Evolutionary conservation across 2,888 invertebrate genomes (phyloP).

Genomic region (Empis stercorea): DNA sequence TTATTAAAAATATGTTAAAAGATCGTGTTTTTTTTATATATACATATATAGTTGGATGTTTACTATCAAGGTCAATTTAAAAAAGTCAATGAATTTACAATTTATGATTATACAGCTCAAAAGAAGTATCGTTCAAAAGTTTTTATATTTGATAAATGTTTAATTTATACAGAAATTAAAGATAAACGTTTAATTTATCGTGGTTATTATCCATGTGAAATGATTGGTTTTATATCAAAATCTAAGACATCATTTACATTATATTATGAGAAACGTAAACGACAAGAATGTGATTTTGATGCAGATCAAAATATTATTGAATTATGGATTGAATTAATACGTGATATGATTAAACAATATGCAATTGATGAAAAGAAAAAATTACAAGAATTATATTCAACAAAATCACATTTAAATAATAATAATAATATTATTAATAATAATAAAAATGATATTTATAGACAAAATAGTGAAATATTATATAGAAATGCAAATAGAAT

Average conservation of each 20-base stretch:
- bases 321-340: slow-evolving; percentile 29
- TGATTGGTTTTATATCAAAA: slow-evolving; percentile 29
- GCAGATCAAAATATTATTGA: slow-evolving; percentile 24
- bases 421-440: slow-evolving; percentile 19
- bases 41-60: slow-evolving; percentile 32
- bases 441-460: slow-evolving; percentile 27
- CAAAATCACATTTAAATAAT: slow-evolving; percentile 3
- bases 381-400: slow-evolving; percentile 26
- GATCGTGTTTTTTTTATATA: too few relatives aligned
- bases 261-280: slow-evolving; percentile 30
- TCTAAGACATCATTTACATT: slow-evolving; percentile 27
- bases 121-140: slow-evolving; percentile 30
- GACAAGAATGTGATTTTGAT: slow-evolving; percentile 32
- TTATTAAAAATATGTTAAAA: too few relatives aligned
- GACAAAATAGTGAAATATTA: slow-evolving; percentile 26
- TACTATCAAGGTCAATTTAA: slow-evolving; percentile 34
- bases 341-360: slow-evolving; percentile 28
- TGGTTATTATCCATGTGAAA: slow-evolving; percentile 33
- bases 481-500: slow-evolving; percentile 34
- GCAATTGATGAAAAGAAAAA: slow-evolving; percentile 29
- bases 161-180: slow-evolving; percentile 34
- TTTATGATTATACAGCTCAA: slow-evolving; percentile 26
- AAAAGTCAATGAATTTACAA: slow-evolving; percentile 31
- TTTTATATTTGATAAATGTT: slow-evolving; percentile 34
- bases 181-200: slow-evolving; percentile 30